phyloP scores from a whole-genome alignment of 2,797 vertebrate species.

The Ctenochaetus hawaiiensis region DNA sequence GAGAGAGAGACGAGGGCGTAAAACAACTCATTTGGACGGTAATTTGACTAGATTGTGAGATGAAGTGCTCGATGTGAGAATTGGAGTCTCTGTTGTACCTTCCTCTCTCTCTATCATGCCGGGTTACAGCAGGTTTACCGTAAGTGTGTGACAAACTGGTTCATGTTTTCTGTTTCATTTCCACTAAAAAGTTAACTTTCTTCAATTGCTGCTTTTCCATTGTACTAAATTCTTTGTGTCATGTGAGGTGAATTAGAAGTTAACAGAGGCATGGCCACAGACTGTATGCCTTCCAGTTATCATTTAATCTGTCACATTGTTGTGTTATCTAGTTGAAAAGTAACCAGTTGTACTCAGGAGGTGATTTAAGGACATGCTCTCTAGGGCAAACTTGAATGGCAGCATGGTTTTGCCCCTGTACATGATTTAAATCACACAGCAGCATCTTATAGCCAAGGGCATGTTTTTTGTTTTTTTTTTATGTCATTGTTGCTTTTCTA shows the following conservation, averaged over 20 bases:
- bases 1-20: slow-evolving; percentile 58
- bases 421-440: not conserved
- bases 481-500: not conserved
- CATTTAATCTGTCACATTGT: slow-evolving; percentile 6
- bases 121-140: slow-evolving; percentile 69
- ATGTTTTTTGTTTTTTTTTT: too few species aligned
- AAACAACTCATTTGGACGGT: slow-evolving; percentile 57
- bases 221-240: not conserved
- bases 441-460: not conserved
- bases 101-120: slow-evolving; percentile 57
- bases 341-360: slow-evolving; percentile 17
- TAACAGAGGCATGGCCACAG: not conserved
- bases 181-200: slow-evolving; percentile 8
- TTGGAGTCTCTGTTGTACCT: slow-evolving; percentile 26
- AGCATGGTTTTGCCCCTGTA: not conserved
- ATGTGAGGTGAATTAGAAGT: slow-evolving; percentile 6
- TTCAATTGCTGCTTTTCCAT: slow-evolving; percentile 10
- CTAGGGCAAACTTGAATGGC: slow-evolving; percentile 8
- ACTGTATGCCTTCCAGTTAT: not conserved
- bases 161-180: slow-evolving; percentile 47
- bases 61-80: slow-evolving; percentile 49
- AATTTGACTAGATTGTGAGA: slow-evolving; percentile 49
- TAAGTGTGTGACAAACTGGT: slow-evolving; percentile 64
- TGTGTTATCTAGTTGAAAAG: slow-evolving; percentile 18
- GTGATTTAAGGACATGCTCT: slow-evolving; percentile 32